These are phyloP conservation scores for Sinelater perroti DNA, from an alignment of 2,888 invertebrate genomes.

Conservation along the genomic window DNA sequence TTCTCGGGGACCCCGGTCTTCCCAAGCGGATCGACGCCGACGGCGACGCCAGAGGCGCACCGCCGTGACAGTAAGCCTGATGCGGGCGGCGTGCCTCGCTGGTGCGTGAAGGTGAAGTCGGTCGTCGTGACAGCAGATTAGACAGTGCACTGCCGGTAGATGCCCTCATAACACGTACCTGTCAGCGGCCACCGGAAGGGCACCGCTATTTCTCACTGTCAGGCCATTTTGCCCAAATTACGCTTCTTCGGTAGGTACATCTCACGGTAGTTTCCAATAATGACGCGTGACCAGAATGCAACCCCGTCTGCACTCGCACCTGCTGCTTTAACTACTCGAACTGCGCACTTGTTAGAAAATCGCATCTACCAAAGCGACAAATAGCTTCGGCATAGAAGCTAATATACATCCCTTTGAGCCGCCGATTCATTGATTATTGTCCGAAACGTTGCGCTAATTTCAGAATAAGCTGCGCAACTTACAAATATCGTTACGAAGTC, in stretches of 20 bases:
- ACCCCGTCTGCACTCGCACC: too few species aligned
- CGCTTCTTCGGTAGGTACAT: conserved; percentile 50
- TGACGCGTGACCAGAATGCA: conserved; percentile 56
- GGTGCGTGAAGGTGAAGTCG: conserved; percentile 35
- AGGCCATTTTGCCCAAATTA: conserved; percentile 58
- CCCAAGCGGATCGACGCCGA: conserved; percentile 28
- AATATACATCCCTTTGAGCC: conserved; percentile 31
- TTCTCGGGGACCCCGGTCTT: conserved; percentile 26
- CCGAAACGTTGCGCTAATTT: conserved; percentile 32
- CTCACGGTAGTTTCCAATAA: conserved; percentile 53
- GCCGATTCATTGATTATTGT: conserved; percentile 30
- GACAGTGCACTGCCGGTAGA: conserved; percentile 32
- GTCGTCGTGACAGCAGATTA: conserved; percentile 37
- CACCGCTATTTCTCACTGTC: conserved; percentile 58
- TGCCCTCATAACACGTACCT: conserved; percentile 47
- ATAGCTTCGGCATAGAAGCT: conserved; percentile 38
- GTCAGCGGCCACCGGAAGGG: conserved; percentile 57
- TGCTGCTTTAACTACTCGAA: too few species aligned
- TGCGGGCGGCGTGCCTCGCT: conserved; percentile 26
- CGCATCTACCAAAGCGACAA: conserved; percentile 40
- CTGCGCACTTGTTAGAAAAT: conserved; percentile 48
- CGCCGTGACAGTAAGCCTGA: conserved; percentile 36
- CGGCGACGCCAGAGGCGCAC: too few species aligned
- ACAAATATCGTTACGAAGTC: conserved; percentile 29
- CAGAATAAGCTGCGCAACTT: conserved; percentile 32